A percentile compares a stretch with the other conserved stretches of the same genome.
Conservation (phyloP, 2,888 invertebrate genomes). For the Hoplodrina blanda region DNA sequence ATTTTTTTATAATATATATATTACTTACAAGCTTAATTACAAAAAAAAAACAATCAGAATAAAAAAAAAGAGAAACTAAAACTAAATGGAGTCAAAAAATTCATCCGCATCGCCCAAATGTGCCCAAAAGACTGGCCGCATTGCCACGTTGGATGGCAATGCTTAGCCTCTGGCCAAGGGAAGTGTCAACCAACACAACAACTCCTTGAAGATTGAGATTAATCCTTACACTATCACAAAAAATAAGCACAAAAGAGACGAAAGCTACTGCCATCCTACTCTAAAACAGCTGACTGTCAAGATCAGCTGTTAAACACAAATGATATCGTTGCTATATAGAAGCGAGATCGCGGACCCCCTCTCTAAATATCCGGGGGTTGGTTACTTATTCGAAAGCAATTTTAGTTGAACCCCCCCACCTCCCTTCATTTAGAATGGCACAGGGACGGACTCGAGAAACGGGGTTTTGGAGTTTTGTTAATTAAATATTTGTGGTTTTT, state of each 20-base stretch:
- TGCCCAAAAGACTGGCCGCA: no score
- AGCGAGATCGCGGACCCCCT: conserved; percentile 52
- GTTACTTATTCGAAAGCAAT: conserved; percentile 90
- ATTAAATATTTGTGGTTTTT: background rate
- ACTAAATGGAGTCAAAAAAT: no score
- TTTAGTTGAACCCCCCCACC: conserved; percentile 80
- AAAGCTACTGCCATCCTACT: background rate
- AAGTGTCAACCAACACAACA: no score
- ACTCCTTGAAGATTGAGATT: no score
- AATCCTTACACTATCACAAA: no score
- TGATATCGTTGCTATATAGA: conserved; percentile 35
- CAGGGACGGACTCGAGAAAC: conserved; percentile 72
- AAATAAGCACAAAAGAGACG: background rate
- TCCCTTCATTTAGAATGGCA: conserved; percentile 81
- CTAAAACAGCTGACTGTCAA: conserved; percentile 31
- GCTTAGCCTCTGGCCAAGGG: no score
- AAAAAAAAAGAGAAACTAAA: no score
- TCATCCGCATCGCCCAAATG: no score
- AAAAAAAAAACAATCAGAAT: no score
- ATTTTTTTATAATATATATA: no score
- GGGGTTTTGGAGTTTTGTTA: background rate
- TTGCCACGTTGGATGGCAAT: no score
- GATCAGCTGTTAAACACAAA: conserved; percentile 35
- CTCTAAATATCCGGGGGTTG: conserved; percentile 73
- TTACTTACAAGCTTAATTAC: no score